Evolutionary conservation across 2,888 invertebrate genomes (phyloP).

Genomic region (Stegophylla sp.): DNA sequence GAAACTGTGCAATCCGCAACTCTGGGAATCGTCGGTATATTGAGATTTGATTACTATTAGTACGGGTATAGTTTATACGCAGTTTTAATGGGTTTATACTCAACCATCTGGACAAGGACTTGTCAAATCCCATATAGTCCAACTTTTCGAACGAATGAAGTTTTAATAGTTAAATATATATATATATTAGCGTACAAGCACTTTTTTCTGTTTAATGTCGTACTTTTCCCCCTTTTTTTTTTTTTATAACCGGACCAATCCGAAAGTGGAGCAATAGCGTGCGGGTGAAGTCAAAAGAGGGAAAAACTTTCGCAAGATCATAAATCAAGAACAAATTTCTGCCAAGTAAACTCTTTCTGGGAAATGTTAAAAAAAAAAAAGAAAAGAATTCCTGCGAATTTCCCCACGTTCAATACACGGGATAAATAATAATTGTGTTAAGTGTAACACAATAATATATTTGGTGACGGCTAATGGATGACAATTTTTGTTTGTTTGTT

Average conservation of each 20-base stretch:
- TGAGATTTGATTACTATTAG: not conserved
- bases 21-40: too few relatives aligned
- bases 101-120: not conserved
- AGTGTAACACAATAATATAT: slow-evolving; percentile 12
- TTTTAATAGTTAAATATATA: slow-evolving; percentile 16
- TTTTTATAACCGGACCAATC: slow-evolving; percentile 33
- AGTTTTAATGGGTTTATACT: not conserved
- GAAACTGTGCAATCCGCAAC: too few relatives aligned
- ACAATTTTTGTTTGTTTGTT: too few relatives aligned
- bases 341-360: slow-evolving; percentile 49
- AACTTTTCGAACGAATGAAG: slow-evolving; percentile 21
- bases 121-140: not conserved
- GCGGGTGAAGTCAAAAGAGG: slow-evolving; percentile 31
- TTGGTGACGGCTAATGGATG: not conserved
- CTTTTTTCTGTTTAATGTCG: slow-evolving; percentile 19
- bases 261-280: not conserved
- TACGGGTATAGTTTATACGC: not conserved
- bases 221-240: slow-evolving; percentile 3
- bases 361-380: slow-evolving; percentile 16
- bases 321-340: slow-evolving; percentile 52
- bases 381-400: not conserved
- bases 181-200: slow-evolving; percentile 2
- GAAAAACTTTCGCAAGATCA: slow-evolving; percentile 25
- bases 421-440: slow-evolving; percentile 25
- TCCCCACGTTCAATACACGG: not conserved